Evolutionary conservation across 2,797 vertebrate genomes (phyloP).

Genomic region (Brotula barbata): DNA sequence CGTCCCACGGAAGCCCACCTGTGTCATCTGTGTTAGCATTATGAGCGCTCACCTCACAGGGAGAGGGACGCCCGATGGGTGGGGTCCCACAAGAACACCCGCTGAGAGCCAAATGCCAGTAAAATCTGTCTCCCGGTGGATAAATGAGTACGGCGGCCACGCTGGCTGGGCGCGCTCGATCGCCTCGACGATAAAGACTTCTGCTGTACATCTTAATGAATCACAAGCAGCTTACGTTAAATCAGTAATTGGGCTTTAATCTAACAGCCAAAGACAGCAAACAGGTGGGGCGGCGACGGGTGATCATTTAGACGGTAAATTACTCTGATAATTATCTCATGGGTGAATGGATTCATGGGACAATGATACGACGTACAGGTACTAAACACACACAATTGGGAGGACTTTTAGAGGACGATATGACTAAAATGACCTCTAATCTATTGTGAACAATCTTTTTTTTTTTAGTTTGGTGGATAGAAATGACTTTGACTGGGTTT

Average conservation of each 20-base stretch:
- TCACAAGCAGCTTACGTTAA: conserved; percentile 2
- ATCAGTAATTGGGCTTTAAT: conserved; percentile 6
- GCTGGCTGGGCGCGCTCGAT: not conserved
- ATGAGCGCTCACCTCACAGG: not conserved
- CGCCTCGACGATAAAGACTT: not conserved
- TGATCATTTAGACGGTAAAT: too few relatives aligned
- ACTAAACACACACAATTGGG: too few relatives aligned
- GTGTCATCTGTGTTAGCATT: not conserved
- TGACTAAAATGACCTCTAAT: too few relatives aligned
- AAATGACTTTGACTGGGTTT: too few relatives aligned
- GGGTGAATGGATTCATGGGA: too few relatives aligned
- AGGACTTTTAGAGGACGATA: too few relatives aligned
- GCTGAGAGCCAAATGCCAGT: conserved; percentile 17
- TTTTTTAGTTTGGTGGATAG: too few relatives aligned
- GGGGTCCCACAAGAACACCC: not conserved
- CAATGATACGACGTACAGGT: too few relatives aligned
- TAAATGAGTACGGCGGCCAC: not conserved
- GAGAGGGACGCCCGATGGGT: not conserved
- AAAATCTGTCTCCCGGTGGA: conserved; percentile 7
- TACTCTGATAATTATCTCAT: too few relatives aligned
- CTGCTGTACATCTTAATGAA: conserved; percentile 5
- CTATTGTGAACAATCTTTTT: too few relatives aligned
- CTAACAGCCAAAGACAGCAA: not conserved
- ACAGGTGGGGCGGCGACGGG: too few relatives aligned
- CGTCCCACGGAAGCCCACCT: conserved; percentile 3